These are phyloP conservation scores for Melolontha melolontha DNA, from an alignment of 2,888 invertebrate species.

Conservation along the genomic window DNA sequence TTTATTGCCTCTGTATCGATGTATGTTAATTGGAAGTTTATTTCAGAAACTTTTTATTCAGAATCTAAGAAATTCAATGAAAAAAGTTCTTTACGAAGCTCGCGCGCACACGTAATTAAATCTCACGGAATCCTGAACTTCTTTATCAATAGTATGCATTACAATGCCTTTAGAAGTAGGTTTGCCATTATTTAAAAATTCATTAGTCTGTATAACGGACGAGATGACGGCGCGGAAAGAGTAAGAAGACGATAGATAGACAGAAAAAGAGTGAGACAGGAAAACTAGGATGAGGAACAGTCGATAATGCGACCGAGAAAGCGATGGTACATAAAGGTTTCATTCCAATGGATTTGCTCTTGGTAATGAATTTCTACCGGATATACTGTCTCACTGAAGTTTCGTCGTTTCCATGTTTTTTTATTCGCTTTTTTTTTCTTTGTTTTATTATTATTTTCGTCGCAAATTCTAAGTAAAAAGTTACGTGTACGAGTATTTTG, in stretches of 20 bases:
- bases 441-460: conserved; percentile 21
- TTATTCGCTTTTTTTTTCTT: conserved; percentile 8
- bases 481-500: conserved; percentile 13
- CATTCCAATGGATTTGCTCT: conserved; percentile 39
- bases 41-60: conserved; percentile 24
- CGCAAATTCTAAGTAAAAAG: conserved; percentile 6
- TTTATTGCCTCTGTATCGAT: conserved; percentile 20
- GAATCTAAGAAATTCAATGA: conserved; percentile 37
- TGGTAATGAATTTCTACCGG: conserved; percentile 41
- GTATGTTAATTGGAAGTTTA: conserved; percentile 37
- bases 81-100: conserved; percentile 20
- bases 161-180: conserved; percentile 51
- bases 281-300: conserved; percentile 44
- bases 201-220: conserved; percentile 49
- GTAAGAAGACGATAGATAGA: conserved; percentile 38
- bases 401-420: conserved; percentile 30
- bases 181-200: conserved; percentile 53
- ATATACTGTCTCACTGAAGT: conserved; percentile 36
- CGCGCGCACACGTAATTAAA: conserved; percentile 50
- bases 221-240: conserved; percentile 26
- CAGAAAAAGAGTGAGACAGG: conserved; percentile 42
- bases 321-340: conserved; percentile 41
- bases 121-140: conserved; percentile 52
- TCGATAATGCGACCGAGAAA: conserved; percentile 46
- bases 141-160: conserved; percentile 52